These are phyloP conservation scores for Heterodera schachtii DNA, from an alignment of 1,140 invertebrate genomes.

Conservation along the genomic window DNA sequence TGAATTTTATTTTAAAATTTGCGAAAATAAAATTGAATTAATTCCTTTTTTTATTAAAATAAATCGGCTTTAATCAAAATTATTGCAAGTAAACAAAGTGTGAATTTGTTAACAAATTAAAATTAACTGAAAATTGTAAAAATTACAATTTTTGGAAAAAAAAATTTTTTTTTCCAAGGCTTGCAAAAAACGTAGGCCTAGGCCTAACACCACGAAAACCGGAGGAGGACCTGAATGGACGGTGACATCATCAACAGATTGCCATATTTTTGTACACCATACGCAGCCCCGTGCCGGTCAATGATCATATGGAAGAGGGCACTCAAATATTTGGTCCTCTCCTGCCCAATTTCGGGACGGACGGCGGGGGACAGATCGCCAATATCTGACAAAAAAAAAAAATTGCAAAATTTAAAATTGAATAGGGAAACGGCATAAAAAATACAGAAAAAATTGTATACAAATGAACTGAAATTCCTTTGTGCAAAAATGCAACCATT, in stretches of 20 bases:
- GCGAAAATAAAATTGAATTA: not conserved
- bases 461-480: no score
- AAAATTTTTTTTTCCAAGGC: no score
- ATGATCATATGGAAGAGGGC: conserved; percentile 58
- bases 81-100: not conserved
- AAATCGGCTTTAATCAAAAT: not conserved
- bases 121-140: no score
- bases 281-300: conserved; percentile 46
- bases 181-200: not conserved
- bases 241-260: conserved; percentile 63
- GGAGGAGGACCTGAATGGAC: conserved; percentile 57
- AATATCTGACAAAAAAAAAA: conserved; percentile 49
- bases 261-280: conserved; percentile 63
- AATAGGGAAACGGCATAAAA: not conserved
- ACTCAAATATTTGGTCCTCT: conserved; percentile 60
- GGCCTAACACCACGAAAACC: conserved; percentile 11
- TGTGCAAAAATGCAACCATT: no score
- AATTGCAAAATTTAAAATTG: not conserved
- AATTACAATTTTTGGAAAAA: no score
- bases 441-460: conserved; percentile 5
- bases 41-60: not conserved
- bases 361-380: conserved; percentile 52
- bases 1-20: conserved; percentile 30
- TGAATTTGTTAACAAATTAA: not conserved
- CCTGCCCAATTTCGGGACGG: conserved; percentile 52